These are phyloP conservation scores for Atherinomorus stipes DNA, from an alignment of 2,113 vertebrate genomes.

Conservation along the genomic window DNA sequence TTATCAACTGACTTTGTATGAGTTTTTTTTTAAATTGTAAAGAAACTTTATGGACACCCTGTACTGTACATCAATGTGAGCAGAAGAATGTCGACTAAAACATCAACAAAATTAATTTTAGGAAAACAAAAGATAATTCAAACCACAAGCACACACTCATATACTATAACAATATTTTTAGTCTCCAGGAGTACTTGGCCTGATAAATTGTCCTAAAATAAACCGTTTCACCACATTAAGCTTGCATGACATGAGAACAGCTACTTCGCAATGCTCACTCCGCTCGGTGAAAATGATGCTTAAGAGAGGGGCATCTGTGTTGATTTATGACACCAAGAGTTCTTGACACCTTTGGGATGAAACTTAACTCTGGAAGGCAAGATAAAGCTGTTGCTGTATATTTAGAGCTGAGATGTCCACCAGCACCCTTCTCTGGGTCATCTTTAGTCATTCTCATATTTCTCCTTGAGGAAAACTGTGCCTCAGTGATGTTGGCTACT, in stretches of 20 bases:
- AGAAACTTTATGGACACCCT: no score
- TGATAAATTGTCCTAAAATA: no score
- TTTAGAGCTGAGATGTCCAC: background rate
- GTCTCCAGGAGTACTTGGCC: no score
- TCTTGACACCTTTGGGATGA: background rate
- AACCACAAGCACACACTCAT: no score
- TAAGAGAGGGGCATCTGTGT: background rate
- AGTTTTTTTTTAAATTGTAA: no score
- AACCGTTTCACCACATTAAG: no score
- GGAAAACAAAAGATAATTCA: no score
- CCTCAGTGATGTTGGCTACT: background rate
- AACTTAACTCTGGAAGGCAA: background rate
- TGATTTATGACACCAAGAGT: background rate
- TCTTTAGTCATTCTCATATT: conserved; percentile 7
- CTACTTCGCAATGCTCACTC: background rate
- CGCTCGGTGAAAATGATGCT: background rate
- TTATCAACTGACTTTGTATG: no score
- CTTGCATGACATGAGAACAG: background rate
- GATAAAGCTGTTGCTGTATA: conserved; percentile 4
- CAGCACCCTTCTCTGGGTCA: background rate
- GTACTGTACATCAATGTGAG: no score
- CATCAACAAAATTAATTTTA: no score
- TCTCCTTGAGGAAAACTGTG: background rate
- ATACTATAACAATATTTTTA: no score
- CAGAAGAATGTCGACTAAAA: no score